Base-by-base conservation (phyloP, 2,888 invertebrate genomes). In the Mystacides longicornis region DNA sequence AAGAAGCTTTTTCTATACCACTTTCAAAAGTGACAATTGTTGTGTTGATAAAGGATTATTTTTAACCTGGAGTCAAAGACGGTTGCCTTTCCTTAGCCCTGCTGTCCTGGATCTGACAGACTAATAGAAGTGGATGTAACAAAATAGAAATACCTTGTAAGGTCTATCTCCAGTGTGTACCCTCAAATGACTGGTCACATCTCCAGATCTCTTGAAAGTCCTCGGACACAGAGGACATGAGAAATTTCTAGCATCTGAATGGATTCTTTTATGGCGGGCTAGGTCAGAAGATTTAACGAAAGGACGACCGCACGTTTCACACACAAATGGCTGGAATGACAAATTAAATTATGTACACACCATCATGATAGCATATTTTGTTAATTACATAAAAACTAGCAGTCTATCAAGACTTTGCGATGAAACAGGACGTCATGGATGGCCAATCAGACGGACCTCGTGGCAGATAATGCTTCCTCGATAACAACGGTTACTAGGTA, bases 231-330 rank as follows among this genome's bases (percentile, higher is more conserved):
- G 54, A 1, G 54, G 43, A 54, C 64, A 64, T 3, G 60, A 47
- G 45, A 54, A 64, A 50, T 63, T 58, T 7, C 60, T 54, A 1
- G 52, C 60, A 20, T 61, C 60, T 1, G 58, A 60, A 58, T 63
- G 64, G 1, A 63, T 51, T 19, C 60, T 57, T 14, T 54, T 50
- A 56, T 63, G 64, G 0, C 63, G 57, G 11, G 48, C 22, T 19
- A 63, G 59, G 53, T 64, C 63, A 7, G 63, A 60, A 1, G 64
- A 63, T 51, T 64, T 64, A 9, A 51, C 60, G 52, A 63, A 64
- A 14, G 60, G 64, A 20, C 67, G 64, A 1, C 72, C 71, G 60
- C 77, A 77, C 20, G 66, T 66, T 51, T 68, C 67, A 63, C 77
- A 77, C 55, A 70, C 54, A 22, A 45, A 59, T 2, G 54, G 54